Evolutionary conservation across 2,888 invertebrate species (phyloP).

Genomic region (Meiosimyza platycephala): DNA sequence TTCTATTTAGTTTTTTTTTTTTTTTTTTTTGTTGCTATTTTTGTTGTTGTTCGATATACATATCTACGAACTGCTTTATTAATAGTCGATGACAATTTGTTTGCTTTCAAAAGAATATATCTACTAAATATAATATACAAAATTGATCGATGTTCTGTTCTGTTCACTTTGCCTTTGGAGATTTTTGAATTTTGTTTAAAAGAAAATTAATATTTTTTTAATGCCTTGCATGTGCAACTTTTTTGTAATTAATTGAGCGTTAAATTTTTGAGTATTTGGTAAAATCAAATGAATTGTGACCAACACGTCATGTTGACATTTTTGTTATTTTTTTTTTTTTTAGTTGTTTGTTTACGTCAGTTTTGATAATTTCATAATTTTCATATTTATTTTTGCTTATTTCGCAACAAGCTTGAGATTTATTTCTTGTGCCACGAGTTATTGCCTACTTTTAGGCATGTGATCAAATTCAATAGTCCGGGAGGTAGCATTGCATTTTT

Average conservation of each 20-base stretch:
- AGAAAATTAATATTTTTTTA: background rate
- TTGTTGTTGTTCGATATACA: background rate
- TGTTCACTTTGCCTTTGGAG: background rate
- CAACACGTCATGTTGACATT: background rate
- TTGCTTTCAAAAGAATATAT: background rate
- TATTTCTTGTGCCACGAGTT: no score
- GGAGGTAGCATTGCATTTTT: no score
- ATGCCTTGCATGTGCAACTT: background rate
- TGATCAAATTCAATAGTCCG: no score
- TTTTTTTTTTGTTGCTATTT: no score
- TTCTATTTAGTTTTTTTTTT: no score
- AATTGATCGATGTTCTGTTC: background rate
- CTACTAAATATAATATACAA: background rate
- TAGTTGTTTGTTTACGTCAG: background rate
- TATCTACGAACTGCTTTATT: background rate
- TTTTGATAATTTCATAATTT: background rate
- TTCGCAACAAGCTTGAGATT: no score
- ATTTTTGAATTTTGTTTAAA: no score
- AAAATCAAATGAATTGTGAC: background rate
- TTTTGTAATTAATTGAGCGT: conserved; percentile 1
- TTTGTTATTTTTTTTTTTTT: background rate
- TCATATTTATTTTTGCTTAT: background rate
- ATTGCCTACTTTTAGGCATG: conserved; percentile 23
- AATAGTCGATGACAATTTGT: conserved; percentile 8
- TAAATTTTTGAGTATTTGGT: background rate